These are phyloP conservation scores for Drosophila hydei DNA, from an alignment of 1,140 invertebrate species.

Conservation along the genomic window DNA sequence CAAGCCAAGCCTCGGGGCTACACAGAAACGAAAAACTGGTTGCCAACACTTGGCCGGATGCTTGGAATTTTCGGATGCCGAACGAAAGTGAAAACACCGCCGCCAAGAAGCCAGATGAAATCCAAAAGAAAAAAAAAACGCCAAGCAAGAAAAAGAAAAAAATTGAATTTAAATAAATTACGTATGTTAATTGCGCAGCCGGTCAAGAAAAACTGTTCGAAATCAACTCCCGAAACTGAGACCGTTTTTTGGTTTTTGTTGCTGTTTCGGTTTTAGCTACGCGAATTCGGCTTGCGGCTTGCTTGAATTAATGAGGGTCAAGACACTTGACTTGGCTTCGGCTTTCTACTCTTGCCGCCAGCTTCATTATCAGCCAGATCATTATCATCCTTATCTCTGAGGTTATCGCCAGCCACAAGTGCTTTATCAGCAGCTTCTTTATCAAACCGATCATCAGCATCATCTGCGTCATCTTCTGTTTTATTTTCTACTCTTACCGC, in stretches of 20 bases:
- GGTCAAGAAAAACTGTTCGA: conserved; percentile 9
- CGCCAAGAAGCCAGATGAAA: conserved; percentile 68
- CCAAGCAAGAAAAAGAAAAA: conserved; percentile 25
- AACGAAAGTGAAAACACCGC: conserved; percentile 79
- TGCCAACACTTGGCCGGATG: conserved; percentile 43
- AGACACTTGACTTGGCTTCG: conserved; percentile 64
- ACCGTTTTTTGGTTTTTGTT: conserved; percentile 47
- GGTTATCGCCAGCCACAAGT: no score
- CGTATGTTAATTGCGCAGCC: conserved; percentile 71
- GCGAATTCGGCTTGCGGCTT: conserved; percentile 53
- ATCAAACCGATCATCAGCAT: not conserved
- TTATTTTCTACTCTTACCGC: no score
- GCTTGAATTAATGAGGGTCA: conserved; percentile 80
- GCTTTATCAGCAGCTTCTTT: not conserved
- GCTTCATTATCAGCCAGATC: not conserved
- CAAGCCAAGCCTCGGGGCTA: conserved; percentile 1
- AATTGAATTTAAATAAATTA: conserved; percentile 82
- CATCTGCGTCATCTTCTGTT: not conserved
- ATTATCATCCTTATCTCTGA: no score
- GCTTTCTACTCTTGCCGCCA: conserved; percentile 50
- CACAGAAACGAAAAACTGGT: conserved; percentile 29
- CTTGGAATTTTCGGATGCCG: conserved; percentile 73
- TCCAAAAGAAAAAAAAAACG: not conserved
- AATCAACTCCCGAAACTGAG: conserved; percentile 1
- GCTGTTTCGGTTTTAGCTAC: conserved; percentile 16